Evolutionary conservation across 2,888 invertebrate genomes (phyloP).

Genomic region (Euproctis similis): DNA sequence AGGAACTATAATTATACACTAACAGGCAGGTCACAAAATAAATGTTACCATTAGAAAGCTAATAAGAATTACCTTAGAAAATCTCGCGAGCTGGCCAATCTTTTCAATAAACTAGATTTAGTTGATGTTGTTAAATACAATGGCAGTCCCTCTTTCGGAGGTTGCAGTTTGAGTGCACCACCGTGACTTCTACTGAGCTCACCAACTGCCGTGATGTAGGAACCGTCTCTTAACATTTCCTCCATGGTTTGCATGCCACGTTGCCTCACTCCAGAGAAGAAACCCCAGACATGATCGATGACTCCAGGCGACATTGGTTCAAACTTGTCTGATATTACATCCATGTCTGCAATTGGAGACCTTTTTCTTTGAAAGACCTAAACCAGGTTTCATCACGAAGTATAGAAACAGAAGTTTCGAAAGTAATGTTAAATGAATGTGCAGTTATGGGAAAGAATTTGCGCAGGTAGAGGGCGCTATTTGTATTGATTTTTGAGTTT

Average conservation of each 20-base stretch:
- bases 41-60: too few species aligned
- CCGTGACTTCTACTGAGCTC: conserved; percentile 80
- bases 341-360: conserved; percentile 81
- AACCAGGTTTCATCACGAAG: too few species aligned
- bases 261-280: conserved; percentile 88
- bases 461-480: too few species aligned
- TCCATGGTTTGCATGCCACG: conserved; percentile 92
- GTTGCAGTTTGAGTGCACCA: conserved; percentile 81
- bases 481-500: too few species aligned
- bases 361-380: too few species aligned
- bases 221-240: conserved; percentile 88
- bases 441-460: too few species aligned
- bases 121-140: conserved; percentile 88
- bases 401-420: too few species aligned
- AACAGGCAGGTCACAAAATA: too few species aligned
- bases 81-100: conserved; percentile 81
- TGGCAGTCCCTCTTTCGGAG: conserved; percentile 81
- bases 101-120: conserved; percentile 82
- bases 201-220: conserved; percentile 87
- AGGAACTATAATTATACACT: too few species aligned
- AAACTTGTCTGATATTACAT: conserved; percentile 88
- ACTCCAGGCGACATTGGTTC: conserved; percentile 85
- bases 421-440: too few species aligned
- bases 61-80: conserved; percentile 77
- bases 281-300: conserved; percentile 88